phyloP scores from a whole-genome alignment of 2,797 vertebrate species.

The Pseudochirops corinnae region DNA sequence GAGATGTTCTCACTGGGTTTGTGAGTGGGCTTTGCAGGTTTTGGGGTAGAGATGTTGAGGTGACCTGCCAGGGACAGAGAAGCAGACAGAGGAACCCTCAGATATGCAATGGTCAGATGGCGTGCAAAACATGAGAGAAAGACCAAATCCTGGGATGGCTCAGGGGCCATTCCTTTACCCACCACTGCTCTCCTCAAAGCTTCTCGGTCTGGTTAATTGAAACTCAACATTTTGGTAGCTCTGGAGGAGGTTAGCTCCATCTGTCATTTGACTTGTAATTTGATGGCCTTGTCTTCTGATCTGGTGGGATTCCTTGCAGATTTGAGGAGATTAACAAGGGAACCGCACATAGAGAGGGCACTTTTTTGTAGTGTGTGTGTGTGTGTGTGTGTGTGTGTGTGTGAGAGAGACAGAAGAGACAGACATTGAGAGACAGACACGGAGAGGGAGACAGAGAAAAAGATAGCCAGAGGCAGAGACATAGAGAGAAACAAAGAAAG shows the following conservation, averaged over 20 bases:
- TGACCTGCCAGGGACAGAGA: constrained; percentile 26
- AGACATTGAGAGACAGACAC: not conserved
- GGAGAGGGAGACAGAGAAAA: not conserved
- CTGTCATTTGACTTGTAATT: not conserved
- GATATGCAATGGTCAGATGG: not conserved
- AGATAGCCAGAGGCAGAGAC: not conserved
- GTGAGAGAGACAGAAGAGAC: not conserved
- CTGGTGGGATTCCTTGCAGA: not conserved
- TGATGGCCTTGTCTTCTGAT: not conserved
- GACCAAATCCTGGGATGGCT: not conserved
- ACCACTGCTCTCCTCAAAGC: not conserved
- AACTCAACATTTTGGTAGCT: not conserved
- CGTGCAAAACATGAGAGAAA: not conserved
- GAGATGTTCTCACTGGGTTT: not conserved
- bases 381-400: no score
- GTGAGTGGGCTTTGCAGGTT: fast-evolving
- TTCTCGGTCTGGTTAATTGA: not conserved
- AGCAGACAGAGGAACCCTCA: not conserved
- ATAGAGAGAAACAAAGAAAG: not conserved
- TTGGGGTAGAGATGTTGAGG: not conserved
- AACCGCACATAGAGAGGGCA: not conserved
- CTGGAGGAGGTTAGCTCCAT: not conserved
- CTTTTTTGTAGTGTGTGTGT: not conserved
- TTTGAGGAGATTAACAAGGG: not conserved
- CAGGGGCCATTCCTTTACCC: not conserved